phyloP scores from a whole-genome alignment of 2,113 vertebrate species.

The Gobius niger region DNA sequence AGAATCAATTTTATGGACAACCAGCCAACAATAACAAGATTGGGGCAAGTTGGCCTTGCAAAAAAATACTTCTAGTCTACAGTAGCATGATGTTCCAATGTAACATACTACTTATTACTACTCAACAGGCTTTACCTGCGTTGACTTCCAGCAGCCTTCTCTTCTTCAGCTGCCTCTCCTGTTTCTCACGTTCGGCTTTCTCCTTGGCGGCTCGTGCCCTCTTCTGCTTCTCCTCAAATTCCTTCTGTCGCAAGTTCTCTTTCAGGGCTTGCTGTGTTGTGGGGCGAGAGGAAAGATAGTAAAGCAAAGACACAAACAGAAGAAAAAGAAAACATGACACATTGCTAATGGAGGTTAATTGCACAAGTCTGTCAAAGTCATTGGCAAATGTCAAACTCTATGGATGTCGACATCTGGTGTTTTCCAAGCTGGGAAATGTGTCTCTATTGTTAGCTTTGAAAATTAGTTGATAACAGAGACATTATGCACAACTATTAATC shows the following conservation, averaged over 20 bases:
- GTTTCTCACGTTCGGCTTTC: slow-evolving; percentile 90
- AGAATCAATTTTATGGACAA: too few relatives aligned
- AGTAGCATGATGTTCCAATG: too few relatives aligned
- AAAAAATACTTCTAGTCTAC: neutral
- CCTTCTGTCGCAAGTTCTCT: slow-evolving; percentile 86
- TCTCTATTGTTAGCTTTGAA: neutral
- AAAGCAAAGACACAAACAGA: slow-evolving; percentile 9
- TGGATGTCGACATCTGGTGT: neutral
- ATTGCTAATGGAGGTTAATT: slow-evolving; percentile 64
- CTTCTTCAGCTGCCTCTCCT: slow-evolving; percentile 91
- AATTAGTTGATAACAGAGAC: neutral
- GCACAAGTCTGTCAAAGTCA: slow-evolving; percentile 46
- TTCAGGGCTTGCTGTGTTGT: slow-evolving; percentile 87
- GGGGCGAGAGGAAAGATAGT: neutral
- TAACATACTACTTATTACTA: too few relatives aligned
- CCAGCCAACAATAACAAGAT: too few relatives aligned
- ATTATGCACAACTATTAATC: neutral
- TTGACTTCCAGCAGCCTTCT: slow-evolving; percentile 89
- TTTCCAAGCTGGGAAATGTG: neutral
- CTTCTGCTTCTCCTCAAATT: slow-evolving; percentile 91
- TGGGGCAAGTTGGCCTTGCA: neutral
- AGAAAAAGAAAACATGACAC: slow-evolving; percentile 25
- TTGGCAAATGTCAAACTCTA: slow-evolving; percentile 44
- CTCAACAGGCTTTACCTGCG: slow-evolving; percentile 78
- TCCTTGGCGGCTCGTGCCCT: slow-evolving; percentile 88